These are phyloP conservation scores for Sula dactylatra DNA, from an alignment of 2,113 vertebrate species.

Conservation along the genomic window DNA sequence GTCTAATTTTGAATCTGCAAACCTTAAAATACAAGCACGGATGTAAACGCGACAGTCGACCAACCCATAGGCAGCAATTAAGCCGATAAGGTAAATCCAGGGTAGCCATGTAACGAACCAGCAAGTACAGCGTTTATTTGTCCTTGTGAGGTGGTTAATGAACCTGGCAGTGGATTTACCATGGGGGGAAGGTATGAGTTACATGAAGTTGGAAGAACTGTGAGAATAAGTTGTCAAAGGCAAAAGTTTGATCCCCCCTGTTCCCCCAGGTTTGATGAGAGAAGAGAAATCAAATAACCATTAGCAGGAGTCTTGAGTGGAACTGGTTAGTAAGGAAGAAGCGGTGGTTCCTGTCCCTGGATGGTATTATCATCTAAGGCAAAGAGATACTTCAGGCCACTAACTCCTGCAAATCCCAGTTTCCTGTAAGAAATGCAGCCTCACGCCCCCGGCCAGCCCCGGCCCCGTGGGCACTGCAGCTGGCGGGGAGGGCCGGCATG, in stretches of 20 bases:
- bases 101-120: fast-evolving
- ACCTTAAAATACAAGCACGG: neutral
- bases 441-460: neutral
- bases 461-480: fast-evolving
- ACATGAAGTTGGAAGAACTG: neutral
- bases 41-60: fast-evolving
- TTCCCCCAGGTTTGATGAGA: neutral
- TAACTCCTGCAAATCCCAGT: neutral
- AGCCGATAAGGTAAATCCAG: neutral
- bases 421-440: neutral
- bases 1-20: neutral
- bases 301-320: neutral
- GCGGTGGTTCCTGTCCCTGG: neutral
- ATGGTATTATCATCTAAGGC: neutral
- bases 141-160: neutral
- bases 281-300: neutral
- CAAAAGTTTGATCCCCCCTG: fast-evolving
- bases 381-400: neutral
- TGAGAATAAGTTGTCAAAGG: neutral
- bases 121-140: neutral
- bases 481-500: fast-evolving
- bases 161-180: neutral
- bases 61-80: neutral
- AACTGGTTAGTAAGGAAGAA: neutral
- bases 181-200: neutral